A percentile compares a stretch with the other conserved stretches of the same genome.
phyloP scores from a whole-genome alignment of 2,888 invertebrate species.

The Volucella inanis region DNA sequence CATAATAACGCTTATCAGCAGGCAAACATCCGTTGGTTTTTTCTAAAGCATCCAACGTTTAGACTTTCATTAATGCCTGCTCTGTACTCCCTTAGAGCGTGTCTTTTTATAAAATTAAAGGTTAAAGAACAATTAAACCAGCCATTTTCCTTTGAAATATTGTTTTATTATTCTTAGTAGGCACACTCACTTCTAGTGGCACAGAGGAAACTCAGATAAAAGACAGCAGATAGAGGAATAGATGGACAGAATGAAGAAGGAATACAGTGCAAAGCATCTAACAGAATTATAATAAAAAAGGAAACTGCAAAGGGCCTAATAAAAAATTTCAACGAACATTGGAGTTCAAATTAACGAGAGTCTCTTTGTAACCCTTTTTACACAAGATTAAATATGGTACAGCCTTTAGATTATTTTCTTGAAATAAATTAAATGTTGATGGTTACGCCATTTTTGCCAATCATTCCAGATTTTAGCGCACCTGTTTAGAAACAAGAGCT shows the following conservation, averaged over 20 bases:
- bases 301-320: slow-evolving; percentile 52
- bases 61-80: slow-evolving; percentile 42
- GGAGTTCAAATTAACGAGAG: slow-evolving; percentile 18
- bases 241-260: neutral
- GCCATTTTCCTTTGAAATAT: slow-evolving; percentile 62
- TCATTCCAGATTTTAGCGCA: neutral
- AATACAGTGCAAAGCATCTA: slow-evolving; percentile 43
- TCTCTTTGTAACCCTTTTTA: slow-evolving; percentile 18
- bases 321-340: slow-evolving; percentile 56
- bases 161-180: slow-evolving; percentile 68
- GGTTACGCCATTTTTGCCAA: neutral
- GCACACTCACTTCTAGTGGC: slow-evolving; percentile 8
- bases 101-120: slow-evolving; percentile 56
- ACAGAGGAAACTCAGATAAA: too few species aligned
- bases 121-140: slow-evolving; percentile 70
- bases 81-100: slow-evolving; percentile 37
- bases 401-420: neutral
- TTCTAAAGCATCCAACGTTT: slow-evolving; percentile 32
- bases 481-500: too few species aligned
- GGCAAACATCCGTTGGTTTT: slow-evolving; percentile 45
- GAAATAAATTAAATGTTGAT: neutral
- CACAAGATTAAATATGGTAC: slow-evolving; percentile 15
- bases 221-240: too few species aligned
- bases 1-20: slow-evolving; percentile 65
- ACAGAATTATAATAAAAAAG: slow-evolving; percentile 52